A percentile compares a stretch with the other conserved stretches of the same genome.
Evolutionary conservation across 2,888 invertebrate species (phyloP).

Genomic region (Cantharis lateralis): DNA sequence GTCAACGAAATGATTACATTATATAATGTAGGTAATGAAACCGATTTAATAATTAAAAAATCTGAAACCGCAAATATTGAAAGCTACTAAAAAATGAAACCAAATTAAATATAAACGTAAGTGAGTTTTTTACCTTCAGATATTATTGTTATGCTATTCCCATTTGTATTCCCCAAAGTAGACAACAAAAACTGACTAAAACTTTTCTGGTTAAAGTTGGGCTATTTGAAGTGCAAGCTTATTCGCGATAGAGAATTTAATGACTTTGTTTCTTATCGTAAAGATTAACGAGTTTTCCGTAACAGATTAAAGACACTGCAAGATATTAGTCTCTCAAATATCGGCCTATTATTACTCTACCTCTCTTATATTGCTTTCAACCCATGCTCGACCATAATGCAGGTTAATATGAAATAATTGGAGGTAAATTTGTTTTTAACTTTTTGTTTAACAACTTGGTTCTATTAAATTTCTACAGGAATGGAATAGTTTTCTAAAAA

Average conservation of each 20-base stretch:
- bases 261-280: conserved; percentile 53
- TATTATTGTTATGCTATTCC: conserved; percentile 30
- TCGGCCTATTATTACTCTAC: conserved; percentile 40
- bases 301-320: conserved; percentile 49
- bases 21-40: not conserved
- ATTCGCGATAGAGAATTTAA: conserved; percentile 51
- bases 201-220: conserved; percentile 54
- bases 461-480: not conserved
- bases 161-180: conserved; percentile 30
- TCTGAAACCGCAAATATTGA: not conserved
- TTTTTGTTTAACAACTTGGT: not conserved
- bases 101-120: not conserved
- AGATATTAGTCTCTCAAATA: conserved; percentile 46
- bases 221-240: conserved; percentile 46
- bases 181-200: conserved; percentile 37
- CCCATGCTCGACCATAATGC: conserved; percentile 2
- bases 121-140: conserved; percentile 6
- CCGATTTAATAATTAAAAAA: not conserved
- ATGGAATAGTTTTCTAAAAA: not conserved
- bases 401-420: not conserved
- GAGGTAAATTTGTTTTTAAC: not conserved
- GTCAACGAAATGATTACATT: not conserved
- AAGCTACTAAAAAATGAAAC: not conserved
- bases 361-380: not conserved
- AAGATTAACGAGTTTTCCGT: conserved; percentile 53